phyloP scores from a whole-genome alignment of 2,113 vertebrate species.

The Mohoua ochrocephala region DNA sequence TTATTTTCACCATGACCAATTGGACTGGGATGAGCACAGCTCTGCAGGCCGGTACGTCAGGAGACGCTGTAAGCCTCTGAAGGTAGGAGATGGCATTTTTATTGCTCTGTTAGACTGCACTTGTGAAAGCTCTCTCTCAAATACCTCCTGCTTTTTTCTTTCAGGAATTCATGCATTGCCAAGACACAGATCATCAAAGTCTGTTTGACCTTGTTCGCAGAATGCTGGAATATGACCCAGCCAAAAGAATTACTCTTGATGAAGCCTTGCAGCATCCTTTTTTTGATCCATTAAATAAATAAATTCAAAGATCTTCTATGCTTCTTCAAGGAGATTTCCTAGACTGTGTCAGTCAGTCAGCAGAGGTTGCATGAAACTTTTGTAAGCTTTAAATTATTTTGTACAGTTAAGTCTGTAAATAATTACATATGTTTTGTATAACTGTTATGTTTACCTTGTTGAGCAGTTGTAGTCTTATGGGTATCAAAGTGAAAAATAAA shows the following conservation, averaged over 20 bases:
- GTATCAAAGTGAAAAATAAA: conserved; percentile 68
- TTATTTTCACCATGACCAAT: conserved; percentile 82
- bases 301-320: conserved; percentile 60
- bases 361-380: conserved; percentile 71
- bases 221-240: conserved; percentile 91
- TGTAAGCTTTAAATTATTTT: conserved; percentile 82
- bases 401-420: conserved; percentile 79
- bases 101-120: neutral
- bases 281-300: conserved; percentile 78
- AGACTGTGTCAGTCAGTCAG: conserved; percentile 97
- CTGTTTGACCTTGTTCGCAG: conserved; percentile 91
- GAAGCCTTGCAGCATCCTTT: conserved; percentile 89
- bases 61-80: conserved; percentile 90
- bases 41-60: conserved; percentile 87
- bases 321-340: conserved; percentile 81
- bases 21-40: conserved; percentile 92
- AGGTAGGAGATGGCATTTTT: conserved; percentile 67
- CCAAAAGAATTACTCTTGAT: conserved; percentile 87
- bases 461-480: conserved; percentile 63
- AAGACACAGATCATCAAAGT: conserved; percentile 82
- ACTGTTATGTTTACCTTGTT: conserved; percentile 67
- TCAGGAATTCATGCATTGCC: conserved; percentile 89
- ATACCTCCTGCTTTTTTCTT: neutral
- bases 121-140: neutral
- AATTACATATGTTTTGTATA: conserved; percentile 71